phyloP scores from a whole-genome alignment of 2,797 vertebrate species.

The Tragelaphus eurycerus region DNA sequence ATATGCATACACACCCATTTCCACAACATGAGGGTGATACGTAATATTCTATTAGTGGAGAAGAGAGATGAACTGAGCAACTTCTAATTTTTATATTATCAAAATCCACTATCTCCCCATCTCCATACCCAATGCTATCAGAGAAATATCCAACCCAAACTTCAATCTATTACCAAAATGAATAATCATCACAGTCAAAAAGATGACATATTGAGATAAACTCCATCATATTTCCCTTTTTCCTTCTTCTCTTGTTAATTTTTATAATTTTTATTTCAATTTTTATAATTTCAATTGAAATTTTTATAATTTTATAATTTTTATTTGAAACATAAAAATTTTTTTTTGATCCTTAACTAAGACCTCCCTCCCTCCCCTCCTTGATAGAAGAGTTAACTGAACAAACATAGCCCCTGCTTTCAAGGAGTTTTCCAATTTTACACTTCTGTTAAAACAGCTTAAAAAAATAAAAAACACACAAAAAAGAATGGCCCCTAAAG shows the following conservation, averaged over 20 bases:
- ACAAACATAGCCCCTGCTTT: neutral
- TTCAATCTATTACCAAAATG: neutral
- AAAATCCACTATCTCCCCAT: neutral
- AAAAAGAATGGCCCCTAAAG: neutral
- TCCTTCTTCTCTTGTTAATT: neutral
- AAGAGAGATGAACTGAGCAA: neutral
- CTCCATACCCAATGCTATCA: neutral
- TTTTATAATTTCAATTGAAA: too few relatives aligned
- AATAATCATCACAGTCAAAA: neutral
- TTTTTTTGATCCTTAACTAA: neutral
- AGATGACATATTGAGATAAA: neutral
- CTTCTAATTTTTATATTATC: neutral
- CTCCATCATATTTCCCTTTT: neutral
- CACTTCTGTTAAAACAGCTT: neutral
- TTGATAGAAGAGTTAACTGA: neutral
- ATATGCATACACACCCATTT: neutral
- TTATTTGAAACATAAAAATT: neutral
- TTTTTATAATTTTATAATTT: neutral
- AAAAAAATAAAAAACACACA: neutral
- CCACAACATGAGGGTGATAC: neutral
- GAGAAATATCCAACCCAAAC: neutral
- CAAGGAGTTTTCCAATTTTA: slow-evolving; percentile 19
- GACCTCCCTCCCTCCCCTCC: neutral
- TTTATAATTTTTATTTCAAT: neutral
- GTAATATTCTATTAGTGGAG: neutral